phyloP scores from a whole-genome alignment of 1,140 invertebrate genomes.

The Coelopa frigida region DNA sequence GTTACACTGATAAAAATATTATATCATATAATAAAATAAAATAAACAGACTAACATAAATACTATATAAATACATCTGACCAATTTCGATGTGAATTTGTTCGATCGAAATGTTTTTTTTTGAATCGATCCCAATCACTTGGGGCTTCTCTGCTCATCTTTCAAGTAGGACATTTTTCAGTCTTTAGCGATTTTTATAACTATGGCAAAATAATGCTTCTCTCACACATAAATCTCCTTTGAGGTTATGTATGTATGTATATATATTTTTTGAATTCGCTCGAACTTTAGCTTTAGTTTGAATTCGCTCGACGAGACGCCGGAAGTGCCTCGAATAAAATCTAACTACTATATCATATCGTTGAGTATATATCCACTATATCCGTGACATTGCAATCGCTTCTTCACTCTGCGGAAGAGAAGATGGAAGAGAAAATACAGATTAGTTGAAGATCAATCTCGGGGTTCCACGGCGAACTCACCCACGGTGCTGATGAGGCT shows the following conservation, averaged over 20 bases:
- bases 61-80: too few species aligned
- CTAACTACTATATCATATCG: slow-evolving; percentile 4
- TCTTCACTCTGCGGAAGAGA: slow-evolving; percentile 25
- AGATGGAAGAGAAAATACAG: not conserved
- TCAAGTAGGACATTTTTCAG: slow-evolving; percentile 19
- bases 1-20: too few species aligned
- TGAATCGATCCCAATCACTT: too few species aligned
- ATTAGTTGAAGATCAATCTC: not conserved
- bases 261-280: not conserved
- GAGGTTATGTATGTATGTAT: slow-evolving; percentile 1
- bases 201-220: slow-evolving; percentile 15
- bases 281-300: too few species aligned
- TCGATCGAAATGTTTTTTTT: too few species aligned
- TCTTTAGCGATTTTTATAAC: slow-evolving; percentile 8
- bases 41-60: too few species aligned
- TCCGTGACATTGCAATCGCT: not conserved
- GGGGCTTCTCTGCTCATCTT: too few species aligned
- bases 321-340: too few species aligned
- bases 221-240: slow-evolving; percentile 1
- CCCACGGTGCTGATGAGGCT: slow-evolving; percentile 44
- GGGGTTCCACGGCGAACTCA: too few species aligned
- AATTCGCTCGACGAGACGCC: too few species aligned
- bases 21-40: too few species aligned
- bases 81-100: too few species aligned
- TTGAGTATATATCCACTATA: not conserved